Conservation (phyloP, 2,797 vertebrate genomes). For the Babyrousa celebensis region DNA sequence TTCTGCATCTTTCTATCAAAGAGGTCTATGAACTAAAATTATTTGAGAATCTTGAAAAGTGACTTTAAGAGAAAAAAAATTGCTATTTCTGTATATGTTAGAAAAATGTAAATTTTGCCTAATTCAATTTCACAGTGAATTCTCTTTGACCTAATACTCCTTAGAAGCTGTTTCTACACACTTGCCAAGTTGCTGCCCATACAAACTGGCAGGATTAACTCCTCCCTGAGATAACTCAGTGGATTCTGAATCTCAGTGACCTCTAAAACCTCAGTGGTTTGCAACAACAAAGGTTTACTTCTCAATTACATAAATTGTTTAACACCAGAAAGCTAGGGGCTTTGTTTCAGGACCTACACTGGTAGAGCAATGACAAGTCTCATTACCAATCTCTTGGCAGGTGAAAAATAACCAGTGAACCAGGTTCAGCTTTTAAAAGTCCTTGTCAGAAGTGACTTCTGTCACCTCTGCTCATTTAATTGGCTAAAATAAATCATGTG, state of each 20-base stretch:
- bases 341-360: background rate
- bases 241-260: background rate
- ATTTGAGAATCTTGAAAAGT: constrained; percentile 16
- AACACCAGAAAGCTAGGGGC: background rate
- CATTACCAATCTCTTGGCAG: background rate
- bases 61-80: background rate
- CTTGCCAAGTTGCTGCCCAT: background rate
- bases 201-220: background rate
- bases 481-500: constrained; percentile 23
- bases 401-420: background rate
- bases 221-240: background rate
- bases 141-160: constrained; percentile 7
- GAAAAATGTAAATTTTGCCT: constrained; percentile 42
- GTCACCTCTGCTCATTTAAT: background rate
- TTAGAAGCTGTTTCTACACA: background rate
- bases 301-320: background rate
- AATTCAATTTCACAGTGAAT: constrained; percentile 21
- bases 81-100: background rate
- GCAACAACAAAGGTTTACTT: constrained; percentile 13
- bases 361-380: background rate
- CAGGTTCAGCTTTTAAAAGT: background rate
- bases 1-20: constrained; percentile 37
- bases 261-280: constrained; percentile 30
- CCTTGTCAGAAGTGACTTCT: constrained; percentile 18
- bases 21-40: constrained; percentile 9